Conservation (phyloP, 2,797 vertebrate species). For the Liparis tanakae region DNA sequence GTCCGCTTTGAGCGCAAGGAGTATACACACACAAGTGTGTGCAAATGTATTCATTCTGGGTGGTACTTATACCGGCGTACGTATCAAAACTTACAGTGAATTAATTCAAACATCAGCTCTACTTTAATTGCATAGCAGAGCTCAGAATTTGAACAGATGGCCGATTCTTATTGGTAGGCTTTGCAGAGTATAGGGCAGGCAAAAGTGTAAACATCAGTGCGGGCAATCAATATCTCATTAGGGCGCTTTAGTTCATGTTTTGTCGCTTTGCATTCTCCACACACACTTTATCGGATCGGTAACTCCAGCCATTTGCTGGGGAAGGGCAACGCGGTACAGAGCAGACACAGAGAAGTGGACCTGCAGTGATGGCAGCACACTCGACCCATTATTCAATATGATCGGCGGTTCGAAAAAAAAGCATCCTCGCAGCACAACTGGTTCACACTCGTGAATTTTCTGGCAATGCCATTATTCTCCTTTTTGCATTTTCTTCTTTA, state of each 20-base stretch:
- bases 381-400: conserved; percentile 34
- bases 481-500: conserved; percentile 71
- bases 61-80: conserved; percentile 5
- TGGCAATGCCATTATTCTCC: conserved; percentile 51
- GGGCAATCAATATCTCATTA: conserved; percentile 76
- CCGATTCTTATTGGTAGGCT: conserved; percentile 62
- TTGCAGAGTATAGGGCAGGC: conserved; percentile 57
- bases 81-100: conserved; percentile 18
- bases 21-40: conserved; percentile 19
- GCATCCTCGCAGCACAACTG: conserved; percentile 35
- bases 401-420: conserved; percentile 55
- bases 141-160: conserved; percentile 62
- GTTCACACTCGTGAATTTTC: conserved; percentile 54
- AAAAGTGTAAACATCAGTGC: conserved; percentile 71
- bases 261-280: conserved; percentile 65
- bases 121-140: conserved; percentile 41
- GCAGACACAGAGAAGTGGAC: conserved; percentile 33
- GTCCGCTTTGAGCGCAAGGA: conserved; percentile 26
- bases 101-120: conserved; percentile 31
- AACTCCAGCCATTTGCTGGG: conserved; percentile 45
- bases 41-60: conserved; percentile 33
- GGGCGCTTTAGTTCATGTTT: conserved; percentile 66
- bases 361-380: conserved; percentile 35
- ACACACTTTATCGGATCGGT: conserved; percentile 45
- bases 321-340: conserved; percentile 34